Base-by-base conservation (phyloP, 1,140 invertebrate genomes). In the Apis laboriosa region DNA sequence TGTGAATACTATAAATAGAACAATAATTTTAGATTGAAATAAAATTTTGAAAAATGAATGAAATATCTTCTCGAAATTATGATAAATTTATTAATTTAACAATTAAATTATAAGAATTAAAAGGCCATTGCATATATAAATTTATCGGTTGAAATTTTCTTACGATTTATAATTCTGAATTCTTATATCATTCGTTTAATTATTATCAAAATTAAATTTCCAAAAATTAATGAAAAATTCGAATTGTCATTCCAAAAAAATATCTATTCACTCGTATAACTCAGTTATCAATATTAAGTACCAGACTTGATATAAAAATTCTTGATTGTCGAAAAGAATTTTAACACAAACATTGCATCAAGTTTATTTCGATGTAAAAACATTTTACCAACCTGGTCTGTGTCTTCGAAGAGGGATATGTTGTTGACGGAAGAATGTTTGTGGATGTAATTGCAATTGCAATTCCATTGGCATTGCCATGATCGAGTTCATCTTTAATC, bases 361-460 rank as follows among this genome's bases (percentile, higher is more conserved):
- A 34, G 0, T 17, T 51, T 56, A 21, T 21, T 17, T 13, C 12
- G 9, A 56, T 1, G 1, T 73, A 21, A 19, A 28, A 19, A 60
- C 13, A 56, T 4, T 53, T 43, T 64, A 55, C 56, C 0, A 53
- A 92, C 91, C 91, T 90, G 85, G 76, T 49, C 77, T 81, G 60
- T 89, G 83, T 56, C 86, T 84, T 5, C 80, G 85, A 9, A 86
- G 76, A 21, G 72, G 77, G n/a, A 90, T 81, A 19, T 83, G 70
- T 1, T 90, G 86, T 28, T 90, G 89, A 34, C 76, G 77, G 51
- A 86, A 88, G 1, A 90, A 55, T 76, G 88, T 86, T n/a, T 90
- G 86, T 17, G 89, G 89, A 70, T 90, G 90, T 53, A 89, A 21
- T 55, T 90, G 90, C 43, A 88, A 61, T 49, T 90, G 87, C 66